A percentile compares a stretch with the other conserved stretches of the same genome.
Conservation (phyloP, 2,888 invertebrate genomes). For the Brenthis daphne region DNA sequence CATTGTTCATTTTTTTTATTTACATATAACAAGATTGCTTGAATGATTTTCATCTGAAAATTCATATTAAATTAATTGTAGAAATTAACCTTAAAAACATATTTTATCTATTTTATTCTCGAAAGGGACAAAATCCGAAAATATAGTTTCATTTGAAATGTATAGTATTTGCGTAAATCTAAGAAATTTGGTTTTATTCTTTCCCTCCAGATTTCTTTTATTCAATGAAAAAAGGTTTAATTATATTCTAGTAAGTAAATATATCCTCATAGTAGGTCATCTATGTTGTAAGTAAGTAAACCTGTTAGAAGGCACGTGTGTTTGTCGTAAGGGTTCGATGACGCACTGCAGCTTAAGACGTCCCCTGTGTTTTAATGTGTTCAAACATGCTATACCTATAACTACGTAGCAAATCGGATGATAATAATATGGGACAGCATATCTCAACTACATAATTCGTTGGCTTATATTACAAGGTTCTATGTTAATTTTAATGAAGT, state of each 20-base stretch:
- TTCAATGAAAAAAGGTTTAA: too few relatives aligned
- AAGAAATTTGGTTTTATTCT: too few relatives aligned
- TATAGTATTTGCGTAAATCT: too few relatives aligned
- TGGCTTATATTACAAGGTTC: too few relatives aligned
- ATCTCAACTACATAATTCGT: too few relatives aligned
- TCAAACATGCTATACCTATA: neutral
- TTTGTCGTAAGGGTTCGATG: conserved; percentile 16
- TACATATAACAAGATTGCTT: conserved; percentile 2
- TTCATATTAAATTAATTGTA: neutral
- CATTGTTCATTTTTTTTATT: conserved; percentile 9
- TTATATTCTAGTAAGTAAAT: neutral
- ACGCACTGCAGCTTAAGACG: conserved; percentile 16
- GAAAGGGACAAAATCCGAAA: too few relatives aligned
- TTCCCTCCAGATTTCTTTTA: too few relatives aligned
- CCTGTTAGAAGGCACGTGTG: conserved; percentile 19
- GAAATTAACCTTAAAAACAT: too few relatives aligned
- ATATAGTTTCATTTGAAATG: too few relatives aligned
- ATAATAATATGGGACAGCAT: neutral
- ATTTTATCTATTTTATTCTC: too few relatives aligned
- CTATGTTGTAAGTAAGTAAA: conserved; percentile 11
- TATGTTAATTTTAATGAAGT: too few relatives aligned
- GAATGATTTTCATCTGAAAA: neutral
- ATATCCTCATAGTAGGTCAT: conserved; percentile 4
- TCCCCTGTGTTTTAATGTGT: conserved; percentile 18
- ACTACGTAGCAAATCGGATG: neutral